Evolutionary conservation across 2,797 vertebrate species (phyloP), one percentile per base, ranked within the genome.

Genomic region (Remorina albescens): DNA sequence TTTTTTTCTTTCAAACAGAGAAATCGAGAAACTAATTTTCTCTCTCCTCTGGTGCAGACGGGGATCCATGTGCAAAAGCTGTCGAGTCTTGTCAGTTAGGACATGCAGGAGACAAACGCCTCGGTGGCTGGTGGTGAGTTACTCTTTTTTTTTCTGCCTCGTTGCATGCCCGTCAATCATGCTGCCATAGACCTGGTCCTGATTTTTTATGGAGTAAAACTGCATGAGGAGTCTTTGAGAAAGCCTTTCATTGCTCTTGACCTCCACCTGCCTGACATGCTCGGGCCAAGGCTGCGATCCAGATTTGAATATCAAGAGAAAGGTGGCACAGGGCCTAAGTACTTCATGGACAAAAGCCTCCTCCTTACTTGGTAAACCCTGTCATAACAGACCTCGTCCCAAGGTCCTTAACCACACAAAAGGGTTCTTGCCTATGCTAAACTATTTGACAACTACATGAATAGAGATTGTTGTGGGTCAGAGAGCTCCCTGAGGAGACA

Each of bases 261-360:
- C 86, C 83, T 80, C 67, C 54, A 46, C 42, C 74, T 78, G 47
- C 56, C 78, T 76, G 83, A 80, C 78, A 76, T 51, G 62, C 74
- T 76, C 36, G 1, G 56, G 71, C 61, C 64, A 66, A 71, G 73
- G 51, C 79, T 74, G 56, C 39, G 63, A 42, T 23, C 80, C 26
- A 25, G 42, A 90, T 91, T 93, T 91, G 61, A 92, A 91, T 88
- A 89, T 78, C 76, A 91, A 91, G 82, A 75, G 73, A 34, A 74
- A 62, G 25, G 74, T 26, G 50, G 58, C 36, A 80, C 72, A 86
- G 83, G 65, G 64, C 59, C 60, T 26, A 72, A 81, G 53, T 47
- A 54, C 61, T 64, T 30, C 64, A 68, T 50, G 75, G 74, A 67
- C 46, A 71, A 79, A 71, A 51, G 18, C 50, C 37, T 34, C 19